Percentiles rank a stretch among this genome's conserved stretches.
phyloP scores from a whole-genome alignment of 35 echinoderm and acorn worm species.

The Ophioderma brevispina region DNA sequence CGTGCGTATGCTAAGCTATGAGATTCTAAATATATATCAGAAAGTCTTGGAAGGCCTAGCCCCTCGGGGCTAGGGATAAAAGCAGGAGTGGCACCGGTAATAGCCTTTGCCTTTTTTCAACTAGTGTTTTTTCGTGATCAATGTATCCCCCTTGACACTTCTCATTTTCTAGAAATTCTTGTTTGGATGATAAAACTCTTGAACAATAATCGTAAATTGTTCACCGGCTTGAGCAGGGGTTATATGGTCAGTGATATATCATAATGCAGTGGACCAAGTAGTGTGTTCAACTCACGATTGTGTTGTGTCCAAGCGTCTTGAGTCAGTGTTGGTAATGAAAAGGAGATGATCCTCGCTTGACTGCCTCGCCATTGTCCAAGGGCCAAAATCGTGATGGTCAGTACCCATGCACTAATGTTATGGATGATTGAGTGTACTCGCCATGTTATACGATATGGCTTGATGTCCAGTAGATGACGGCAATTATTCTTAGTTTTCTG shows the following conservation, averaged over 20 bases:
- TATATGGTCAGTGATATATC: neutral
- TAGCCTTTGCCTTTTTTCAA: no score
- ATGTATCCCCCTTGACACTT: neutral
- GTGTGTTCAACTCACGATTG: no score
- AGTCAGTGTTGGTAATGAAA: neutral
- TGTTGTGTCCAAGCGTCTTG: no score
- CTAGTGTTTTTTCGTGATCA: no score
- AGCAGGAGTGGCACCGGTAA: no score
- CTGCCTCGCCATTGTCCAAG: neutral
- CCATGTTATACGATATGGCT: neutral
- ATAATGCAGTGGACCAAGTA: neutral
- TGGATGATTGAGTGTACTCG: neutral
- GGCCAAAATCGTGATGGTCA: neutral
- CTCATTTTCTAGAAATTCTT: neutral
- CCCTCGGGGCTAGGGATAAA: no score
- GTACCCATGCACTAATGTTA: neutral
- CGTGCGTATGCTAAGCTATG: no score
- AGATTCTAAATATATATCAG: no score
- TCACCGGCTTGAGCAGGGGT: neutral
- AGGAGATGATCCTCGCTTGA: neutral
- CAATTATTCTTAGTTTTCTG: no score
- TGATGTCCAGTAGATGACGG: no score
- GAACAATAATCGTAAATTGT: neutral
- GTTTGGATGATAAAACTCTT: neutral
- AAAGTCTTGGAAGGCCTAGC: no score